These are phyloP conservation scores for Geophilus truncorum DNA, from an alignment of 2,888 invertebrate species.

Conservation along the genomic window DNA sequence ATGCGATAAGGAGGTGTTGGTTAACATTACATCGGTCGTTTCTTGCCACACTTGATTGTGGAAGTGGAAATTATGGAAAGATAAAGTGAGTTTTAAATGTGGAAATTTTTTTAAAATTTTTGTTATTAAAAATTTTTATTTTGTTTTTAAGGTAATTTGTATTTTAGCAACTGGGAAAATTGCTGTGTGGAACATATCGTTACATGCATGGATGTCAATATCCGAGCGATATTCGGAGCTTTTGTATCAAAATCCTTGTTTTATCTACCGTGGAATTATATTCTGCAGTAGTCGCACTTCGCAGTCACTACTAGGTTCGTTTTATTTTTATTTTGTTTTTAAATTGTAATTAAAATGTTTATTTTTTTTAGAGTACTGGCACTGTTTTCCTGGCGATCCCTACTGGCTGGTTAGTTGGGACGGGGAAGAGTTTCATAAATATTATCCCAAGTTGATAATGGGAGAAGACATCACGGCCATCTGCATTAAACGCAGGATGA, in stretches of 20 bases:
- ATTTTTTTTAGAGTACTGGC: conserved; percentile 30
- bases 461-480: conserved; percentile 33
- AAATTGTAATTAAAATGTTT: background rate
- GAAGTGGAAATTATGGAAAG: conserved; percentile 34
- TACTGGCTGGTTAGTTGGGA: conserved; percentile 33
- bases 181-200: conserved; percentile 25
- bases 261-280: conserved; percentile 31
- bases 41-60: conserved; percentile 31
- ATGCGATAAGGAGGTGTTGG: background rate
- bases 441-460: conserved; percentile 31
- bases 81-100: conserved; percentile 28
- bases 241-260: conserved; percentile 33
- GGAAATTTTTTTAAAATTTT: background rate
- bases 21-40: background rate
- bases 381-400: conserved; percentile 33
- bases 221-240: conserved; percentile 31
- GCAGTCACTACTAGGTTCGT: conserved; percentile 31
- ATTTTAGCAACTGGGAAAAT: conserved; percentile 33
- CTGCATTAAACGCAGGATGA: conserved; percentile 27
- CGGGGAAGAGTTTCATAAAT: conserved; percentile 29
- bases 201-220: background rate
- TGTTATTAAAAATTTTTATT: background rate
- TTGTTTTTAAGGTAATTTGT: conserved; percentile 31
- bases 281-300: conserved; percentile 34
- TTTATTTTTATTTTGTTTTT: background rate